These are phyloP conservation scores for Apostichopus leukothele DNA, from an alignment of 53 echinoderm and acorn worm genomes.

Conservation along the genomic window DNA sequence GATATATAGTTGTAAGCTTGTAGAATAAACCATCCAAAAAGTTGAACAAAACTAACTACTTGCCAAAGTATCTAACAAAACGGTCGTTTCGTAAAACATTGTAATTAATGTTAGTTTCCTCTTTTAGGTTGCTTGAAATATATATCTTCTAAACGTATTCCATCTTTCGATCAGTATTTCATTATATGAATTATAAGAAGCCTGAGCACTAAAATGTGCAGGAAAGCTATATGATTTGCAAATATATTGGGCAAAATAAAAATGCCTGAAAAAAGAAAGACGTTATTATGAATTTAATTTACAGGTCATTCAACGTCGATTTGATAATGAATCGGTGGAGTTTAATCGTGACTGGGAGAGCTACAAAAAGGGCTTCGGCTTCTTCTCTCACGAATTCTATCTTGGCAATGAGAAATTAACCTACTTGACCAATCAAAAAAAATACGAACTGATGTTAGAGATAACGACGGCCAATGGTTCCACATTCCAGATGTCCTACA, in stretches of 20 bases:
- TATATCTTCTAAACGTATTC: neutral
- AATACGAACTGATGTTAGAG: neutral
- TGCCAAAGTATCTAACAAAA: too few species aligned
- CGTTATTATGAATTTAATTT: neutral
- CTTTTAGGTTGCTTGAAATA: neutral
- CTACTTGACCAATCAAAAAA: neutral
- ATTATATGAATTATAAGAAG: neutral
- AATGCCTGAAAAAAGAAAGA: neutral
- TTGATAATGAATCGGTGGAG: neutral
- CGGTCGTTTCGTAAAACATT: too few species aligned
- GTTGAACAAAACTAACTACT: too few species aligned
- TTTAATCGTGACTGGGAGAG: neutral
- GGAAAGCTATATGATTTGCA: neutral
- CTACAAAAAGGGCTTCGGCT: neutral
- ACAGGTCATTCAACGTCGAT: neutral
- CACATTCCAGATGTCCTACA: neutral
- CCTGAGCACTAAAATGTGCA: neutral
- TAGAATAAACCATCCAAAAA: too few species aligned
- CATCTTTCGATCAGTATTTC: neutral
- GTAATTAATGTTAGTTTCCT: too few species aligned
- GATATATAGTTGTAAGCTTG: too few species aligned
- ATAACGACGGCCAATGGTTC: neutral
- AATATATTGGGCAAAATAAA: neutral
- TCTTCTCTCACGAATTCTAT: neutral
- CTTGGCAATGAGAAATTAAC: neutral